Percentiles rank a stretch among this genome's conserved stretches.
Conservation (phyloP, 2,888 invertebrate species). For the Abrostola tripartita region DNA sequence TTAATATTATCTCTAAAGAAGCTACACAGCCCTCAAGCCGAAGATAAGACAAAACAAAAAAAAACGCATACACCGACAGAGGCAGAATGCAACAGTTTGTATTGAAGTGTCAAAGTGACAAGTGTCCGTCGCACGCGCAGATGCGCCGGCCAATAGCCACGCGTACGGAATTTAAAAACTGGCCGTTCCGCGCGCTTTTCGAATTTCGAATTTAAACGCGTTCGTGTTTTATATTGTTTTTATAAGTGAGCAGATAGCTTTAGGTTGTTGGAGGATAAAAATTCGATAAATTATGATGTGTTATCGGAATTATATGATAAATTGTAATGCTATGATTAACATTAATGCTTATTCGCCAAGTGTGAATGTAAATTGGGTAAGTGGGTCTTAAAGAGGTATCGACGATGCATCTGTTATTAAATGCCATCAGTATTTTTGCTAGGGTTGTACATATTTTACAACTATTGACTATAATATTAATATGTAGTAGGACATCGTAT, state of each 20-base stretch:
- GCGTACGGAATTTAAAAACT: constrained; percentile 71
- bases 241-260: constrained; percentile 25
- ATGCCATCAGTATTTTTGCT: constrained; percentile 16
- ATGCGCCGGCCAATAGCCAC: constrained; percentile 67
- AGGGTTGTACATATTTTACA: background rate
- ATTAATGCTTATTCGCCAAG: constrained; percentile 20
- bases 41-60: constrained; percentile 52
- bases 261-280: constrained; percentile 16
- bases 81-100: constrained; percentile 71
- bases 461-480: background rate
- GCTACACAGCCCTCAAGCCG: constrained; percentile 27
- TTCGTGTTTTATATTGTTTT: constrained; percentile 31
- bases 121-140: constrained; percentile 72
- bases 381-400: constrained; percentile 9
- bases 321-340: constrained; percentile 22
- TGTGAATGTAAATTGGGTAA: constrained; percentile 10
- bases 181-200: constrained; percentile 49
- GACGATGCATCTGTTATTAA: constrained; percentile 15
- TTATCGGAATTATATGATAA: constrained; percentile 39
- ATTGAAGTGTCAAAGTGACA: constrained; percentile 84
- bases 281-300: constrained; percentile 42
- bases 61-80: constrained; percentile 46
- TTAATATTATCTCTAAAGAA: constrained; percentile 1
- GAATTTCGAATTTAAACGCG: constrained; percentile 45
- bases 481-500: background rate